phyloP scores from a whole-genome alignment of 2,797 vertebrate genomes.

The Enteromius thamalakanensis region DNA sequence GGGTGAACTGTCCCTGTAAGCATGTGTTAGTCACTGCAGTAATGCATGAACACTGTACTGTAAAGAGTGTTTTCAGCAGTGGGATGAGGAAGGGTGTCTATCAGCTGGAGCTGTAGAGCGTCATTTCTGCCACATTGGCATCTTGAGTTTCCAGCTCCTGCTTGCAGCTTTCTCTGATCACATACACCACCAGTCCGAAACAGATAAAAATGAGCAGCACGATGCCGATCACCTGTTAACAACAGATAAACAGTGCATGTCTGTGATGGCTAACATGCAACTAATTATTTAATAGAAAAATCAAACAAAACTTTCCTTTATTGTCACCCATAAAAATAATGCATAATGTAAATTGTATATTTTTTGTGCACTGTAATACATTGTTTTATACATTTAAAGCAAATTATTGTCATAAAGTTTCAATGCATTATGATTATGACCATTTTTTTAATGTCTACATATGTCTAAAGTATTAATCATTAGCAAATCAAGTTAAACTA shows the following conservation, averaged over 20 bases:
- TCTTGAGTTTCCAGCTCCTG: conserved; percentile 74
- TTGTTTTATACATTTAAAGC: not conserved
- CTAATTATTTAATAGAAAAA: not conserved
- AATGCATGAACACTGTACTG: not conserved
- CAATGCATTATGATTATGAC: not conserved
- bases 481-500: not conserved
- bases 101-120: conserved; percentile 74
- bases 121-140: conserved; percentile 74
- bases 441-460: too few species aligned
- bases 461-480: too few species aligned
- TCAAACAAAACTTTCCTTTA: not conserved
- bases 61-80: not conserved
- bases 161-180: conserved; percentile 77
- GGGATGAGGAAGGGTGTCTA: conserved; percentile 47
- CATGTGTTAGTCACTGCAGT: not conserved
- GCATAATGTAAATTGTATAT: not conserved
- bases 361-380: not conserved
- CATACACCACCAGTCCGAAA: conserved; percentile 78
- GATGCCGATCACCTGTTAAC: conserved; percentile 77
- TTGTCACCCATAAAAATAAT: not conserved
- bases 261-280: not conserved
- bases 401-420: not conserved
- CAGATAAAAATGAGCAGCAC: conserved; percentile 80
- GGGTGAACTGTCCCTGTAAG: not conserved
- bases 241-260: not conserved